These are phyloP conservation scores for Spilosoma lubricipeda DNA, from an alignment of 2,888 invertebrate genomes.

Conservation along the genomic window DNA sequence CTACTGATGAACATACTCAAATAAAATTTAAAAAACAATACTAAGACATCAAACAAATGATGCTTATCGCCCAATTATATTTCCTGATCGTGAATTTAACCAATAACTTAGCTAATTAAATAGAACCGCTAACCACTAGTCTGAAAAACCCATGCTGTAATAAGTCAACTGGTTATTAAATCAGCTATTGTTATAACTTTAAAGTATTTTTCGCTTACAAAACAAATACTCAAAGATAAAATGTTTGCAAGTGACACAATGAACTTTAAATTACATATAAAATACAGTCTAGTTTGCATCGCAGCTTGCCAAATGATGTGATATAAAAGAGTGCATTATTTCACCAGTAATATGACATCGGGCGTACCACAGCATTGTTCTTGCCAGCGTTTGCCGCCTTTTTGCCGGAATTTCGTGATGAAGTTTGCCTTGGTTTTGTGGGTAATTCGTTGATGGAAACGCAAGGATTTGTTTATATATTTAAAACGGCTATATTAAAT, in stretches of 20 bases:
- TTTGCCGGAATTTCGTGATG: constrained; percentile 4
- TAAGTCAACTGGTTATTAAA: background rate
- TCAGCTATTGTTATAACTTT: background rate
- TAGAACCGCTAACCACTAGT: background rate
- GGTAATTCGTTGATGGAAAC: background rate
- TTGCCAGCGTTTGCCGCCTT: constrained; percentile 40
- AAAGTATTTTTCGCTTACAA: background rate
- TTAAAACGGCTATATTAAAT: background rate
- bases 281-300: constrained; percentile 33
- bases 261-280: constrained; percentile 16
- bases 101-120: background rate
- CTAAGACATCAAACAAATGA: background rate
- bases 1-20: too few relatives aligned
- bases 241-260: constrained; percentile 33
- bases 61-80: background rate
- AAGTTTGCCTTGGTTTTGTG: constrained; percentile 1
- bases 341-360: constrained; percentile 55
- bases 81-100: background rate
- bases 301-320: constrained; percentile 42
- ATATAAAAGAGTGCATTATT: constrained; percentile 46
- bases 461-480: background rate
- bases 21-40: too few relatives aligned
- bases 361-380: constrained; percentile 43
- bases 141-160: too few relatives aligned
- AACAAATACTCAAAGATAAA: constrained; percentile 37